Percentiles rank a stretch among this genome's conserved stretches.
phyloP scores from a whole-genome alignment of 2,888 invertebrate species.

The Anodontia alba region DNA sequence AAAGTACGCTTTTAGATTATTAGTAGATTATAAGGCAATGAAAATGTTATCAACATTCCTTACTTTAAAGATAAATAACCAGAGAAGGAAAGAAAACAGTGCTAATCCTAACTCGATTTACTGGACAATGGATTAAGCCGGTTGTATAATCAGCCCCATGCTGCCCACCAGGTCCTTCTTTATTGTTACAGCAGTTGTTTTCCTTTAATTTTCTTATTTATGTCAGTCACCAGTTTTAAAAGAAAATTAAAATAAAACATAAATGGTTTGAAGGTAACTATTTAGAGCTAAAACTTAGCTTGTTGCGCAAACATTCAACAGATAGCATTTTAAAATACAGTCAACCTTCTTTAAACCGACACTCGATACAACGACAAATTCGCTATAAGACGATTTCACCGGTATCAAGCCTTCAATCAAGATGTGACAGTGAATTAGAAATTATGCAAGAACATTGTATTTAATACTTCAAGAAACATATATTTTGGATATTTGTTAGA shows the following conservation, averaged over 20 bases:
- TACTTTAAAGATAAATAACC: constrained; percentile 50
- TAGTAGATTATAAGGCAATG: constrained; percentile 42
- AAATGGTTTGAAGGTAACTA: too few relatives aligned
- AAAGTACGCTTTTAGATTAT: constrained; percentile 52
- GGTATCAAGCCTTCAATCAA: too few relatives aligned
- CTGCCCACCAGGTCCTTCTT: background rate
- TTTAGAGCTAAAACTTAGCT: too few relatives aligned
- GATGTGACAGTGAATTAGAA: too few relatives aligned
- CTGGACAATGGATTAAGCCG: constrained; percentile 7
- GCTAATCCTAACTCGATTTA: constrained; percentile 14
- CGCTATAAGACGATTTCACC: too few relatives aligned
- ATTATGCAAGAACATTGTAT: too few relatives aligned
- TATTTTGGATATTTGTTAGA: too few relatives aligned
- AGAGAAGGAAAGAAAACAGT: background rate
- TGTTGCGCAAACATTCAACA: too few relatives aligned
- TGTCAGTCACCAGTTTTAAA: background rate
- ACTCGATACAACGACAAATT: too few relatives aligned
- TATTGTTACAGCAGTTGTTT: constrained; percentile 37
- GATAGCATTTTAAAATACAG: too few relatives aligned
- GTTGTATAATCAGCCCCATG: constrained; percentile 13
- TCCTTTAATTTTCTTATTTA: constrained; percentile 8
- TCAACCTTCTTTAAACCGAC: too few relatives aligned
- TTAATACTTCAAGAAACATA: too few relatives aligned
- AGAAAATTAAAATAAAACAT: constrained; percentile 15
- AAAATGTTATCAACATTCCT: constrained; percentile 30